Evolutionary conservation across 2,797 vertebrate genomes (phyloP).

Genomic region (Antrozous pallidus): DNA sequence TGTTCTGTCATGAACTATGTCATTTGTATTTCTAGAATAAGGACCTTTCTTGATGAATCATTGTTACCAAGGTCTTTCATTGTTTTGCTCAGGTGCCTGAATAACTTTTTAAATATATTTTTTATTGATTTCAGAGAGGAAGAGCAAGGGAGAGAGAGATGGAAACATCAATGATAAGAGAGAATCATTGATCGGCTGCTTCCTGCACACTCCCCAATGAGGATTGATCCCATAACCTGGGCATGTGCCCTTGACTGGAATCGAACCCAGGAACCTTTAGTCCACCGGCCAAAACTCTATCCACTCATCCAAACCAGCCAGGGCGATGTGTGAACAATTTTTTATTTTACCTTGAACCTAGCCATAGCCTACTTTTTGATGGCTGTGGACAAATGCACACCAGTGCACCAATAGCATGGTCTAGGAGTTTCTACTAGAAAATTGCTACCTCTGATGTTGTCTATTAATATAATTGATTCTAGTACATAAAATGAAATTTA

Average conservation of each 20-base stretch:
- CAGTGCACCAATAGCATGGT: background rate
- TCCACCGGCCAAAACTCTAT: too few relatives aligned
- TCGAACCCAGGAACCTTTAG: too few relatives aligned
- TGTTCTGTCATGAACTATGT: background rate
- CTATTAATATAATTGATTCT: background rate
- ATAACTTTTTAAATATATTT: background rate
- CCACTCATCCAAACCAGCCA: too few relatives aligned
- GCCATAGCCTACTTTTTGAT: background rate
- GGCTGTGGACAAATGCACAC: background rate
- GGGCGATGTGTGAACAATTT: background rate
- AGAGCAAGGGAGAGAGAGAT: too few relatives aligned
- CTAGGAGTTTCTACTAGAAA: background rate
- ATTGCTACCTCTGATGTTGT: background rate
- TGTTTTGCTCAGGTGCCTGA: background rate
- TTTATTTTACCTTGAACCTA: conserved; percentile 13
- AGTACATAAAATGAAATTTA: conserved; percentile 10
- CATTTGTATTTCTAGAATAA: background rate
- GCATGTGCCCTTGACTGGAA: too few relatives aligned
- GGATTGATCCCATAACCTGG: too few relatives aligned
- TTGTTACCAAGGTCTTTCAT: background rate
- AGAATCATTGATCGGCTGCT: too few relatives aligned
- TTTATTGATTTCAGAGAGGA: too few relatives aligned
- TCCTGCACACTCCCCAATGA: too few relatives aligned
- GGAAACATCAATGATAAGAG: too few relatives aligned
- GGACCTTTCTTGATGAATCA: background rate